A percentile compares a stretch with the other conserved stretches of the same genome.
Conservation (phyloP, 2,888 invertebrate genomes). For the Lypha dubia region DNA sequence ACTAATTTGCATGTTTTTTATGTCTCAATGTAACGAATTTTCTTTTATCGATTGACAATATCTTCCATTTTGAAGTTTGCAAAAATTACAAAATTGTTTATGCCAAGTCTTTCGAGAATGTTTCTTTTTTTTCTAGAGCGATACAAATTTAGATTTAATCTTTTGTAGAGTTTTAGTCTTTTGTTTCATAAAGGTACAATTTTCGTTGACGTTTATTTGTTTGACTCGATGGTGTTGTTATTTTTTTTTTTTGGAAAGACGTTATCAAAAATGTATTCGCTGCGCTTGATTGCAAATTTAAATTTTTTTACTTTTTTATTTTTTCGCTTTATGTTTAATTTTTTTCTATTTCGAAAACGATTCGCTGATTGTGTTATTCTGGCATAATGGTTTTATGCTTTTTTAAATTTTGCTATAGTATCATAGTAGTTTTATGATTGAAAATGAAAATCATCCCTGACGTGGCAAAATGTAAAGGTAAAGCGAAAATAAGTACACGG, state of each 20-base stretch:
- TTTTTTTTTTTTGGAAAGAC: background rate
- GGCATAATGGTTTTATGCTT: conserved; percentile 69
- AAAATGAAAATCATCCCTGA: conserved; percentile 36
- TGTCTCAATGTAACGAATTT: conserved; percentile 79
- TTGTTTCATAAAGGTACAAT: conserved; percentile 45
- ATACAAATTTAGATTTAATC: conserved; percentile 35
- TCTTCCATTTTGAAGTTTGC: conserved; percentile 5
- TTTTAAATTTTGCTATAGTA: conserved; percentile 28
- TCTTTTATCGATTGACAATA: conserved; percentile 45
- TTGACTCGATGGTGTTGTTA: conserved; percentile 56
- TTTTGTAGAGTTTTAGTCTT: conserved; percentile 30
- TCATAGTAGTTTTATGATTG: background rate
- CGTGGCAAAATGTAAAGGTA: background rate
- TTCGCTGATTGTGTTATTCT: conserved; percentile 33
- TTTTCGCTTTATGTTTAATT: conserved; percentile 46
- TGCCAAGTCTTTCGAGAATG: conserved; percentile 10
- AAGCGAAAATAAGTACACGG: background rate
- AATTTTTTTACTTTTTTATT: conserved; percentile 28
- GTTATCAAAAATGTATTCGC: conserved; percentile 75
- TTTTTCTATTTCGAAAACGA: conserved; percentile 17
- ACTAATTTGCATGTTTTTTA: conserved; percentile 75
- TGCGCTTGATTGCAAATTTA: conserved; percentile 76
- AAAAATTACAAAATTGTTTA: conserved; percentile 29
- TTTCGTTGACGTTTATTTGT: conserved; percentile 37
- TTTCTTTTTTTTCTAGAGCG: background rate